Evolutionary conservation across 2,797 vertebrate species (phyloP), one percentile per base, ranked within the genome.

Genomic region (Leptatherina wallacei): DNA sequence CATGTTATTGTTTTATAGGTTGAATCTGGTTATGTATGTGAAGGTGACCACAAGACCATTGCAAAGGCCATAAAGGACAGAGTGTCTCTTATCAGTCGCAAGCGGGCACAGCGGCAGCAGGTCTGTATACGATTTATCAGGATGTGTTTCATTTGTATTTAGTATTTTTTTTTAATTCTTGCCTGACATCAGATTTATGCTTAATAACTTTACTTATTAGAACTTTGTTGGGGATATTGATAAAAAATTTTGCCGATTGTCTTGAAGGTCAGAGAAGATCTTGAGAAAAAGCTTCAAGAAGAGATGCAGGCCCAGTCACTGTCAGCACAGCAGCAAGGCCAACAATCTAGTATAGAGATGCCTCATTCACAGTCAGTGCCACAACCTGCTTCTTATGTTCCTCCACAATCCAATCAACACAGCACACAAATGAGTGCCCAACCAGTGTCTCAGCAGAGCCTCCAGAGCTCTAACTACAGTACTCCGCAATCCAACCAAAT

Each of bases 41-140:
- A 99, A 76, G 97, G 97, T 38, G 98, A 99, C 93, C 97, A 98
- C 88, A 99, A 99, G 93, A 99, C 97, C 27, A 99, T 99, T 87
- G 97, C 98, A 0, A 99, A 99, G 92, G 98, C 98, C 61, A 98
- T 99, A 90, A 99, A 98, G 92, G 98, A 99, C 92, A 95, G 98
- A 69, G 98, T 98, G 27, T 97, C 98, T 70, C 91, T 99, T 80
- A 99, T 99, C 82, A 96, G 96, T 77, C 96, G 97, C 66, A 99
- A 99, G 89, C 93, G 98, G 82, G 96, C 98, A 70, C 97, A 98
- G 88, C 93, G 98, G 36, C 97, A 98, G 83, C 93, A 97, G 91
- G 93, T 94, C 16, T 63, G 86, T 79, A 29, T 4, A 35, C 47
- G 29, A 5, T 62, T 7, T 32, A 10, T 47, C 16, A n/a, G 44